A percentile compares a stretch with the other conserved stretches of the same genome.
Conservation (phyloP, 2,888 invertebrate species). For the Thymelicus lineola region DNA sequence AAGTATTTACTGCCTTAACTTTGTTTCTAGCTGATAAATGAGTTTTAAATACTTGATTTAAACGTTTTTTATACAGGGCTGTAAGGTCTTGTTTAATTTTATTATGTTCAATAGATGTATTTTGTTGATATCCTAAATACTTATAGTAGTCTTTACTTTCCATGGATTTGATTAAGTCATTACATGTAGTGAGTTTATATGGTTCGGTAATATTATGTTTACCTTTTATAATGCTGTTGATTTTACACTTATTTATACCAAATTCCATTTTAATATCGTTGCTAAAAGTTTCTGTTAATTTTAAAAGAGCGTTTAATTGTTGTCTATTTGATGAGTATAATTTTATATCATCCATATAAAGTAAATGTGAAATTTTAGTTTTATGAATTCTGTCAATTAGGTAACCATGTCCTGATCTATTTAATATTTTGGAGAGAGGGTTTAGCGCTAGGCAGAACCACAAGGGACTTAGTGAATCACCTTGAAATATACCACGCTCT, state of each 20-base stretch:
- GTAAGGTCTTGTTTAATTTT: constrained; percentile 9
- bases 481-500: constrained; percentile 25
- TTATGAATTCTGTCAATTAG: constrained; percentile 2
- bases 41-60: constrained; percentile 16
- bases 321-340: constrained; percentile 26
- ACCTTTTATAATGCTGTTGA: constrained; percentile 28
- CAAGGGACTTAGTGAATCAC: constrained; percentile 16
- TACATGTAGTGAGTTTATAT: constrained; percentile 8
- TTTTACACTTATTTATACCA: constrained; percentile 39
- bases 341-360: constrained; percentile 34
- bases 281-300: constrained; percentile 25
- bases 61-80: constrained; percentile 15
- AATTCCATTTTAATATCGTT: constrained; percentile 39
- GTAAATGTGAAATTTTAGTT: constrained; percentile 15
- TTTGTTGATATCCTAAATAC: constrained; percentile 18
- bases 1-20: constrained; percentile 34
- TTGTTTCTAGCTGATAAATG: constrained; percentile 24
- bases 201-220: constrained; percentile 1
- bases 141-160: not conserved
- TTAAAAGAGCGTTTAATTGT: constrained; percentile 7
- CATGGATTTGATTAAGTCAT: constrained; percentile 7
- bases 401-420: constrained; percentile 28
- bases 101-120: not conserved
- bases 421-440: constrained; percentile 16
- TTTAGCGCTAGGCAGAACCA: constrained; percentile 38